These are phyloP conservation scores for Tinamus major DNA, from an alignment of 2,797 vertebrate genomes.

Conservation along the genomic window DNA sequence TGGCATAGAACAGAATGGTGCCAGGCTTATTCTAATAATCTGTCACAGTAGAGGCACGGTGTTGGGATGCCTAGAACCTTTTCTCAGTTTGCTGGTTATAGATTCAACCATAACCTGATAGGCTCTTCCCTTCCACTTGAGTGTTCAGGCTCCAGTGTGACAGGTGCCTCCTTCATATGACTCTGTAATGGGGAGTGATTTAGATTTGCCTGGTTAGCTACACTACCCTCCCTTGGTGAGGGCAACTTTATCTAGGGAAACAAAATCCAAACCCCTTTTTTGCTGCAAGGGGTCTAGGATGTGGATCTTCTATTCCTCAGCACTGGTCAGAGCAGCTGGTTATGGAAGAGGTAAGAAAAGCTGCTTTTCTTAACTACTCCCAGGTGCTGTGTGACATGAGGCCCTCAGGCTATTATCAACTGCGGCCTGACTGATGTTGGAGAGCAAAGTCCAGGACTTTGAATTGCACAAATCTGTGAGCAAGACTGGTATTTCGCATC, in stretches of 20 bases:
- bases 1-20: neutral
- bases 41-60: fast-evolving
- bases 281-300: neutral
- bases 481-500: neutral
- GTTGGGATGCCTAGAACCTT: neutral
- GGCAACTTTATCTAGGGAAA: neutral
- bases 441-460: neutral
- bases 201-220: neutral
- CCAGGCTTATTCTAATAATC: neutral
- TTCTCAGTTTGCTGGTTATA: neutral
- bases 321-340: neutral
- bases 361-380: neutral
- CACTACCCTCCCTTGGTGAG: neutral
- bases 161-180: neutral
- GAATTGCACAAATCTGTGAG: neutral
- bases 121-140: neutral
- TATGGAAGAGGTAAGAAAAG: neutral
- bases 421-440: neutral
- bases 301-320: neutral
- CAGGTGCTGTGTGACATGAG: neutral
- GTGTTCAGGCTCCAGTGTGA: neutral
- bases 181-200: neutral
- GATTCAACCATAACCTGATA: neutral
- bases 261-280: neutral
- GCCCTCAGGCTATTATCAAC: neutral